phyloP scores from a whole-genome alignment of 2,797 vertebrate species.

The Enteromius viviparus region DNA sequence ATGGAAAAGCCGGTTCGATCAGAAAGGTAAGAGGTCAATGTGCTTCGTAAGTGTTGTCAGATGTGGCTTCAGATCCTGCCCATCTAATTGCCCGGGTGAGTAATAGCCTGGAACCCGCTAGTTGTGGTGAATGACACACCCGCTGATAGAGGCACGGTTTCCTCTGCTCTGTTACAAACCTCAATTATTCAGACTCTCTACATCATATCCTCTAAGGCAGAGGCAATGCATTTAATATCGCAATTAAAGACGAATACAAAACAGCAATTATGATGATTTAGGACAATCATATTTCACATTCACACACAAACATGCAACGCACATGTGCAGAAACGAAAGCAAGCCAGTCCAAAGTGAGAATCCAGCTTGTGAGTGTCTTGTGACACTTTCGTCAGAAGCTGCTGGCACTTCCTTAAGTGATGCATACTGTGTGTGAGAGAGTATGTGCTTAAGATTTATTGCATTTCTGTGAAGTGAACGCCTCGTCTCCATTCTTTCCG shows the following conservation, averaged over 20 bases:
- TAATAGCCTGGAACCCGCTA: conserved; percentile 24
- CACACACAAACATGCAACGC: conserved; percentile 10
- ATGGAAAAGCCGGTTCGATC: background rate
- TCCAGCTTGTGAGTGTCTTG: conserved; percentile 63
- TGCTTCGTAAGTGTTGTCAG: conserved; percentile 14
- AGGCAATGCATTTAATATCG: background rate
- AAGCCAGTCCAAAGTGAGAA: conserved; percentile 9
- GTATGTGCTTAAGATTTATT: background rate
- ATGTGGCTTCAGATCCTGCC: conserved; percentile 10
- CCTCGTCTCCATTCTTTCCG: background rate
- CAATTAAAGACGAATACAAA: conserved; percentile 12
- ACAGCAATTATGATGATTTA: conserved; percentile 14
- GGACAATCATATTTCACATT: conserved; percentile 21
- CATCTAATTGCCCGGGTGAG: conserved; percentile 1
- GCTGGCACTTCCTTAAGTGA: conserved; percentile 52
- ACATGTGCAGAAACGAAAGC: conserved; percentile 14
- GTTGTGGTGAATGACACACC: conserved; percentile 28
- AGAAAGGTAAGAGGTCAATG: conserved; percentile 4
- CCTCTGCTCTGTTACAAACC: conserved; percentile 25
- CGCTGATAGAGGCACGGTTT: conserved; percentile 35
- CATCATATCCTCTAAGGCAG: conserved; percentile 14
- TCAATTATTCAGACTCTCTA: conserved; percentile 45
- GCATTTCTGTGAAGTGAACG: conserved; percentile 6
- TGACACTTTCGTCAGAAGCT: conserved; percentile 61
- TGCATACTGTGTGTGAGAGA: background rate